A percentile compares a stretch with the other conserved stretches of the same genome.
Evolutionary conservation across 2,888 invertebrate genomes (phyloP).

Genomic region (Heliothis peltigera): DNA sequence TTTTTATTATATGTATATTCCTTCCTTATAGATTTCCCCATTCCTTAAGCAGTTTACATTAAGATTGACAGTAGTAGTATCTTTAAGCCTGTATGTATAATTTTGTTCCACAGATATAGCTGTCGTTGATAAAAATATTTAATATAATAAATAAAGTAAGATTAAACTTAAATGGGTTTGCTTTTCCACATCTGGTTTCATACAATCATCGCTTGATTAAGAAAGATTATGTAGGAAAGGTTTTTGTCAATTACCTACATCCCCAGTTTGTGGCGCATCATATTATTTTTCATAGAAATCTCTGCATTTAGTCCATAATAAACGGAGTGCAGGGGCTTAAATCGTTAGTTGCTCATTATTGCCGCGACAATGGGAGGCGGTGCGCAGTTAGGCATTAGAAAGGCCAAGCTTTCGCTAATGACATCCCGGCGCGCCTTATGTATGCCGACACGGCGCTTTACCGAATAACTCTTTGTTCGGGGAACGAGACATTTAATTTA

Average conservation of each 20-base stretch:
- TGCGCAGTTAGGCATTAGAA: slow-evolving; percentile 88
- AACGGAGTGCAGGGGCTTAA: slow-evolving; percentile 73
- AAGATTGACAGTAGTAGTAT: too few relatives aligned
- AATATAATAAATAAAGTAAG: too few relatives aligned
- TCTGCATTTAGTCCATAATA: slow-evolving; percentile 54
- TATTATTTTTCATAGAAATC: slow-evolving; percentile 46
- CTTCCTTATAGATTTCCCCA: too few relatives aligned
- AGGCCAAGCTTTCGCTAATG: slow-evolving; percentile 86
- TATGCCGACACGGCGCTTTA: slow-evolving; percentile 76
- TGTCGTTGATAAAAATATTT: too few relatives aligned
- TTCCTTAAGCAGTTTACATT: too few relatives aligned
- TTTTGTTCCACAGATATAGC: too few relatives aligned
- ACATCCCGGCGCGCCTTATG: slow-evolving; percentile 80
- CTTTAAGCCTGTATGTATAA: too few relatives aligned
- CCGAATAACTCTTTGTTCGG: slow-evolving; percentile 84
- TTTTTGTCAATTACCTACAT: not conserved
- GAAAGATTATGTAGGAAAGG: slow-evolving; percentile 1
- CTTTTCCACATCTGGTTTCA: too few relatives aligned
- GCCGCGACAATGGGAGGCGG: slow-evolving; percentile 84
- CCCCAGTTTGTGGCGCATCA: slow-evolving; percentile 9
- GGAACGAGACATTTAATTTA: slow-evolving; percentile 64
- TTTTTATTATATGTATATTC: too few relatives aligned
- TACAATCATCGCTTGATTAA: slow-evolving; percentile 14
- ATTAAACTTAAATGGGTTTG: too few relatives aligned
- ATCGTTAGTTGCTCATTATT: slow-evolving; percentile 88